phyloP scores from a whole-genome alignment of 2,888 invertebrate genomes.

The Hesperia comma region DNA sequence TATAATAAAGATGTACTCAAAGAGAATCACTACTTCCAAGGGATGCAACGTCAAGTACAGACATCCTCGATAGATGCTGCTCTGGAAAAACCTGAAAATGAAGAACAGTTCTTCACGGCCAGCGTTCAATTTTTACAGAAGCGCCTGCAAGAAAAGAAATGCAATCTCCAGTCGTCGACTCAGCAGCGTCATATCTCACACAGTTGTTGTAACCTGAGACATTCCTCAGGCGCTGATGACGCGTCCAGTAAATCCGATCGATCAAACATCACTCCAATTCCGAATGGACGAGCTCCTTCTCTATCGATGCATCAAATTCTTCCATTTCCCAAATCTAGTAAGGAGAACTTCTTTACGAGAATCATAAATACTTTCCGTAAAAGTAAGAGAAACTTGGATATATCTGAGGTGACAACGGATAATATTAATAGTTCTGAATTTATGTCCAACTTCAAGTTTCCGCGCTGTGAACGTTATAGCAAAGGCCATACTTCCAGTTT shows the following conservation, averaged over 20 bases:
- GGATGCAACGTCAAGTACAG: slow-evolving; percentile 47
- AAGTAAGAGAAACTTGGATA: slow-evolving; percentile 48
- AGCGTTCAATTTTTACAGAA: slow-evolving; percentile 70
- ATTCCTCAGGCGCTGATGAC: neutral
- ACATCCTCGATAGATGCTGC: slow-evolving; percentile 39
- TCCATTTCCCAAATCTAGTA: slow-evolving; percentile 69
- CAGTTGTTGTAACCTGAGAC: slow-evolving; percentile 56
- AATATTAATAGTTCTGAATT: slow-evolving; percentile 47
- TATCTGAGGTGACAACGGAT: slow-evolving; percentile 47
- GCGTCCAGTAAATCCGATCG: neutral
- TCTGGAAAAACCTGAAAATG: slow-evolving; percentile 52
- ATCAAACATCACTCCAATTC: slow-evolving; percentile 7
- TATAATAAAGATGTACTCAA: slow-evolving; percentile 38
- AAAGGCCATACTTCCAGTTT: slow-evolving; percentile 53
- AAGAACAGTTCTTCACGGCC: slow-evolving; percentile 68
- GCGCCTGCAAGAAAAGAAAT: slow-evolving; percentile 63
- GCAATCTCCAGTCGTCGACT: slow-evolving; percentile 36
- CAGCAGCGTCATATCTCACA: slow-evolving; percentile 49
- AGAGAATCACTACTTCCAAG: slow-evolving; percentile 39
- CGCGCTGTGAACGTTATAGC: slow-evolving; percentile 55
- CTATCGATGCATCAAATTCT: slow-evolving; percentile 71
- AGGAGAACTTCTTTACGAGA: slow-evolving; percentile 58
- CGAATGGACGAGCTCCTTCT: slow-evolving; percentile 44
- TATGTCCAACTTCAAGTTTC: slow-evolving; percentile 67
- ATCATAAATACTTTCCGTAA: slow-evolving; percentile 61